Evolutionary conservation across 2,113 vertebrate species (phyloP), one percentile per base, ranked within the genome.

Genomic region (Blennius ocellaris): DNA sequence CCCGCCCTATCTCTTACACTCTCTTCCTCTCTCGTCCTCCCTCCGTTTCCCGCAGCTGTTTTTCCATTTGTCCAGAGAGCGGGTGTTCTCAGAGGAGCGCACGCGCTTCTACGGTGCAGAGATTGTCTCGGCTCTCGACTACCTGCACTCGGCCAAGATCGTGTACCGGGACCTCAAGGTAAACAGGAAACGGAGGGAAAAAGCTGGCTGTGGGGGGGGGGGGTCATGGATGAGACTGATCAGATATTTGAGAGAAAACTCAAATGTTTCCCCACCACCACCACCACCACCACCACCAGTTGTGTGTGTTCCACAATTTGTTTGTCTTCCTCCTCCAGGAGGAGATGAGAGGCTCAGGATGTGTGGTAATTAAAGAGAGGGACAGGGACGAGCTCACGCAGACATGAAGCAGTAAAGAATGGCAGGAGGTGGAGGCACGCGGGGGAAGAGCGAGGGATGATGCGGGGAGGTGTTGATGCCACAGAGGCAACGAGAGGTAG

Each of bases 61-160:
- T 97, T 99, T 99, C 97, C 98, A 99, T 98, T 98, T 99, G 96
- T 99, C 97, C 94, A 97, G 97, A 98, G 98, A 99, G 93, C 94
- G 97, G 78, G 96, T 98, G 95, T 99, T 99, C 96, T 99, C 98
- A 15, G 97, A 99, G 95, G 98, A 99, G 91, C 97, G 97, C 92
- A 99, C 97, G 75, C 96, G 96, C 91, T 99, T 99, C 96, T 99
- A 98, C 81, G 97, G 97, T 62, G 97, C 97, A 84, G 97, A 99
- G 94, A 99, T 99, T 88, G 96, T 98, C 92, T 99, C 97, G 56
- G 96, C 97, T 81, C 93, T 99, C 80, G 96, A 98, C 96, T 98
- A 98, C 95, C 96, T 99, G 92, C 97, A 98, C 92, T 98, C 97
- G 47, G 96, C 96, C 92, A 99, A 98, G 95, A 99, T 98, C 89